Base-by-base conservation (phyloP, 2,113 vertebrate species). In the Perca flavescens region DNA sequence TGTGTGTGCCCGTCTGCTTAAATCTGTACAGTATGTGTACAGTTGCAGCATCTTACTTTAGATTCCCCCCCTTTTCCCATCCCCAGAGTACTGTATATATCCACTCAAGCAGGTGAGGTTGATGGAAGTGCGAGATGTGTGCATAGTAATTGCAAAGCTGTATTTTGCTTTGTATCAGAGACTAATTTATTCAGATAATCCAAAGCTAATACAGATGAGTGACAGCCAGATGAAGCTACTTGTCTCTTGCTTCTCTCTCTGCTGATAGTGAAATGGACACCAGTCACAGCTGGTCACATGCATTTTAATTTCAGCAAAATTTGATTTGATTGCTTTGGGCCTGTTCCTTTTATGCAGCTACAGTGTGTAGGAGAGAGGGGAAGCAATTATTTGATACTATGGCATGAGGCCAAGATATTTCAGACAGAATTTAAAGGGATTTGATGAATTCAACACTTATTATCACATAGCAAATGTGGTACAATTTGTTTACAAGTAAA, bases 151-250 rank as follows among this genome's bases (percentile, higher is more conserved):
- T 86, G 70, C 69, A 80, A 80, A 86, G 40, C 40, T 17, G 47
- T 4, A n/a, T 66, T 92, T 90, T 78, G 72, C 74, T 88, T 88
- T 80, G 78, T 85, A 85, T 86, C 66, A 10, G 63, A 79, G 50
- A 77, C 76, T 86, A 85, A 89, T 88, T 71, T 71, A 34, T 72
- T 81, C 67, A 53, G 72, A 64, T 83, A 83, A 90, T 88, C 83
- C 70, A 60, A 11, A 46, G 76, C 74, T 80, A 76, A 88, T 66
- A 47, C 47, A 71, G 75, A 86, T 86, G 88, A 91, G n/a, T 65
- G 87, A 89, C 84, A 89, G 84, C 12, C 56, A 66, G 60, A 88
- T 83, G 56, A 88, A 82, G 83, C 80, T 49, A 13, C 73, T 86
- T 54, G 62, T 79, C 83, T 83, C 52, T 58, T 9, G 6, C 49